Base-by-base conservation (phyloP, 2,888 invertebrate species). In the Rosalia funebris region DNA sequence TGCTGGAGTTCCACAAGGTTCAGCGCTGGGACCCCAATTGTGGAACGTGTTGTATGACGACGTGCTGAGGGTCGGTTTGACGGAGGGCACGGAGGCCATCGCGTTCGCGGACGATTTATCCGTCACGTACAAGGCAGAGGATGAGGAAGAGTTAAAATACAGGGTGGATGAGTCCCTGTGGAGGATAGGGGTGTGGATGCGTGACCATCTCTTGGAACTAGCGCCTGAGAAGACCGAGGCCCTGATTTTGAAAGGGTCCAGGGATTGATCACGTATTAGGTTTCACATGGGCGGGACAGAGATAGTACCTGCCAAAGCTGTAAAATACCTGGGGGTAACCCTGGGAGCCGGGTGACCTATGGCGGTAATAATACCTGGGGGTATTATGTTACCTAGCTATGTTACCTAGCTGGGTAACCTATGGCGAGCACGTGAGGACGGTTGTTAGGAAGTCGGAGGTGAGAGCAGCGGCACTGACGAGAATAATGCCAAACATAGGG, bases 171-270 rank as follows among this genome's bases (percentile, higher is more conserved):
- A 41, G 17, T 14, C 16, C 7, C 16, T 41, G n/a, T 10, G 41
- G 14, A 41, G 41, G 15, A 14, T 41, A 15, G 14, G 17, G 1
- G 16, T 5, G 5, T 16, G 16, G 41, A 41, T 41, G 41, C 2
- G 7, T 16, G 17, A 7, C 5, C 5, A 15, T 10, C 15, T 16
- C 15, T 9, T 41, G 1, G 15, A 41, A 41, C 17, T 41, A 4
- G 41, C 41, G 1, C 41, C 41, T 1, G 41, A 41, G n/a, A 41
- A 41, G 10, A 41, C 41, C 5, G 41, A 41, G 17, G 16, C 41
- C 16, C 41, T 2, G n/a, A n/a, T n/a, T n/a, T n/a, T n/a, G n/a
- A n/a, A n/a, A n/a, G n/a, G n/a, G n/a, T n/a, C n/a, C n/a, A 41
- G 41, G 9, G 14, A 25, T 9, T 5, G 25, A 9, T 9, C 3